phyloP scores from a whole-genome alignment of 2,888 invertebrate species.

The Mongoloraphidia duomilia region DNA sequence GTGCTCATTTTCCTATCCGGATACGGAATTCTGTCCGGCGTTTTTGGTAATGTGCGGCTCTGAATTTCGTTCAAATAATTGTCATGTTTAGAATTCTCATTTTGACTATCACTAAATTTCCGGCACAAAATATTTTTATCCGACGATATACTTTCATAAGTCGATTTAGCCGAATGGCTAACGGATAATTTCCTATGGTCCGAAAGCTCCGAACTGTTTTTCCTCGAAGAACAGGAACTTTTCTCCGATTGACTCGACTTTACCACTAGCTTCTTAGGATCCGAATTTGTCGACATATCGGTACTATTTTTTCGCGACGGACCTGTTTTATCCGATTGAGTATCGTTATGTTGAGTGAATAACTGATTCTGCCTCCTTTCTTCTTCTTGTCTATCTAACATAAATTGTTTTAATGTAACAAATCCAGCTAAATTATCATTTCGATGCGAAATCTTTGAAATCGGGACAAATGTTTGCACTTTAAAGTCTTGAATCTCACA shows the following conservation, averaged over 20 bases:
- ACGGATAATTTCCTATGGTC: slow-evolving; percentile 9
- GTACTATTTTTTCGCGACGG: slow-evolving; percentile 9
- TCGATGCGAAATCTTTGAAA: slow-evolving; percentile 28
- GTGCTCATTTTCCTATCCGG: slow-evolving; percentile 2
- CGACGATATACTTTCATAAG: not conserved
- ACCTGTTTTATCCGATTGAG: slow-evolving; percentile 21
- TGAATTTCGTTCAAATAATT: slow-evolving; percentile 24
- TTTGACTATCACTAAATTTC: slow-evolving; percentile 2
- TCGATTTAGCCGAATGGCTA: not conserved
- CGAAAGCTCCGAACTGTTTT: slow-evolving; percentile 2
- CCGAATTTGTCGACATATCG: not conserved
- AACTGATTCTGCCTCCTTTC: slow-evolving; percentile 40
- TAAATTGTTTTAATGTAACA: slow-evolving; percentile 64
- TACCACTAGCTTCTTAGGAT: too few species aligned
- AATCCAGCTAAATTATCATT: slow-evolving; percentile 49
- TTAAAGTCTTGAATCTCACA: slow-evolving; percentile 40
- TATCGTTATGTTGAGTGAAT: slow-evolving; percentile 18
- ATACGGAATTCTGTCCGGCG: slow-evolving; percentile 24
- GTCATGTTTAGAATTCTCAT: too few species aligned
- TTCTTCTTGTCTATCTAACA: slow-evolving; percentile 61
- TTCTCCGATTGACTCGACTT: slow-evolving; percentile 37
- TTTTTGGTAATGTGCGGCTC: slow-evolving; percentile 30
- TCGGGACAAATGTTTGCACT: slow-evolving; percentile 22
- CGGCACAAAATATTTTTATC: slow-evolving; percentile 2
- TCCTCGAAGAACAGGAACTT: slow-evolving; percentile 30